Conservation (phyloP, 37 sponge, comb jelly and placozoan genomes). For the Halisarca cf. caerulea region DNA sequence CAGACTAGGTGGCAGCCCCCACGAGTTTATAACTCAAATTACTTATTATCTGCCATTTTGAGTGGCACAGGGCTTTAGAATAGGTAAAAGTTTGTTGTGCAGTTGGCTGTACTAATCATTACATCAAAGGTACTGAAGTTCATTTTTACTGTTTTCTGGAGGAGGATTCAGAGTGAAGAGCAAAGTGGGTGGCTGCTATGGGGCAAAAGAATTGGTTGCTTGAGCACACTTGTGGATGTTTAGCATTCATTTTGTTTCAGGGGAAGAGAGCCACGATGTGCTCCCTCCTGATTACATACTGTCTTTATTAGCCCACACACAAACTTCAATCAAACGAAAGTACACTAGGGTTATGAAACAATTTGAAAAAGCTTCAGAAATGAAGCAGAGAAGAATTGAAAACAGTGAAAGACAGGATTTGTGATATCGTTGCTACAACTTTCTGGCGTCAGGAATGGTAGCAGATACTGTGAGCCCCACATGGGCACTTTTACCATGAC, state of each 20-base stretch:
- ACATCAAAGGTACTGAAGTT: slow-evolving; percentile 15
- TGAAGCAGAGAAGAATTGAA: slow-evolving; percentile 31
- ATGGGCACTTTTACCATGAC: too few relatives aligned
- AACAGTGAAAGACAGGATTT: not conserved
- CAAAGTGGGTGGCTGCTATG: slow-evolving; percentile 37
- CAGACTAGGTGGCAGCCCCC: too few relatives aligned
- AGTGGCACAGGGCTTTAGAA: not conserved
- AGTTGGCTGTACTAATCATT: slow-evolving; percentile 31
- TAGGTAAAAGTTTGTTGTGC: slow-evolving; percentile 51
- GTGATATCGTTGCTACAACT: slow-evolving; percentile 5
- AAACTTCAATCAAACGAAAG: slow-evolving; percentile 46
- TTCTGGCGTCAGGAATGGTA: slow-evolving; percentile 29
- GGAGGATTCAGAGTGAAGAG: slow-evolving; percentile 13
- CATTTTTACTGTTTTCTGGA: slow-evolving; percentile 49
- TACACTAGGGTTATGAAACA: not conserved
- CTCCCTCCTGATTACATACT: slow-evolving; percentile 63
- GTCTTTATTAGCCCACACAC: slow-evolving; percentile 33
- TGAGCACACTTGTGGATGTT: slow-evolving; percentile 43
- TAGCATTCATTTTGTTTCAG: slow-evolving; percentile 51
- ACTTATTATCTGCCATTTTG: not conserved
- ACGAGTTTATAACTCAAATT: too few relatives aligned
- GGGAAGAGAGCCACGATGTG: slow-evolving; percentile 51
- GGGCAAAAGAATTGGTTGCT: slow-evolving; percentile 39
- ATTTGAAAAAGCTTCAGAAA: slow-evolving; percentile 15
- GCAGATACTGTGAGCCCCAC: slow-evolving; percentile 4